Base-by-base conservation (phyloP, 2,797 vertebrate species). In the Urocyon cinereoargenteus region DNA sequence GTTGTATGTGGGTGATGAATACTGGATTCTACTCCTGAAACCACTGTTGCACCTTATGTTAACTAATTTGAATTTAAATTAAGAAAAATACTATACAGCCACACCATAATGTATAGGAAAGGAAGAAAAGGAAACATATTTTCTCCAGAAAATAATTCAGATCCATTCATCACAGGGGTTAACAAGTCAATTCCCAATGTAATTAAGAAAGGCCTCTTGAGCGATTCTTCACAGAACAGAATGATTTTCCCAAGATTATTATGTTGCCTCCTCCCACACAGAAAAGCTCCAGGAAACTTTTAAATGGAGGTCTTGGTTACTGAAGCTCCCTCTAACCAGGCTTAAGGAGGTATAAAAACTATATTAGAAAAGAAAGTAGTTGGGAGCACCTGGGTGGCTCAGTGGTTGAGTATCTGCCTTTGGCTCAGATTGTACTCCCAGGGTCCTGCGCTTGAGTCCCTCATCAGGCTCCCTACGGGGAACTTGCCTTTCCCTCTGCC, bases 151-250 rank as follows among this genome's bases (percentile, higher is more conserved):
- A 34, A 66, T 72, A 28, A 89, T 78, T 66, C 31, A 89, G 61
- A 72, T 86, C 31, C 9, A 55, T 40, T 51, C 31, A 66, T 75
- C 31, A 49, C 16, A 73, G 2, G 22, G 11, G 36, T 31, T 68
- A 79, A 53, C 19, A 78, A 78, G 14, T 61, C 31, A 93, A 53
- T 9, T 51, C 28, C 40, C 8, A 87, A 77, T 51, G 51, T 24
- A 91, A 86, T 87, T 64, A 53, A 55, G 8, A 94, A 92, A 53
- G 34, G 8, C 4, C 31, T 40, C 72, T 31, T 86, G 62, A 36
- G 9, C 73, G 36, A 89, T 72, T 93, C 53, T 83, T 92, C 86
- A 90, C 28, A 75, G 75, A 94, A 90, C 16, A 90, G 59, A 91
- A 16, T 22, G 6, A 85, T 78, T 28, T 66, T 88, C 83, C 55